Evolutionary conservation across 2,888 invertebrate species (phyloP).

Genomic region (Scaptomyza tumidula): DNA sequence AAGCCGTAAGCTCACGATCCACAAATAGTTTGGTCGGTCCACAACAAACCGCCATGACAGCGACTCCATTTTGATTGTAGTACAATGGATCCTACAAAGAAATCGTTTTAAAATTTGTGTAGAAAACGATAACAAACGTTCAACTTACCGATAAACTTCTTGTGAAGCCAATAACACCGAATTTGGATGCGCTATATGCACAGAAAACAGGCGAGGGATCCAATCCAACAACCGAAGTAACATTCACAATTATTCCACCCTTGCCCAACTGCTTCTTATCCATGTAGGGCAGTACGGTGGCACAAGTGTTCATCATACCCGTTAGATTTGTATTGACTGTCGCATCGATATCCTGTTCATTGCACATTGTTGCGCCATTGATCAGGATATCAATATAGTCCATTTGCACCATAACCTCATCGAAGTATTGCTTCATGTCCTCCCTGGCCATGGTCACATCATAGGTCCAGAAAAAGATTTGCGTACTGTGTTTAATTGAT

Average conservation of each 20-base stretch:
- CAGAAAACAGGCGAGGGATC: constrained; percentile 73
- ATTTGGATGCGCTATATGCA: constrained; percentile 83
- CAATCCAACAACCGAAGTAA: constrained; percentile 82
- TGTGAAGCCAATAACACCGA: constrained; percentile 83
- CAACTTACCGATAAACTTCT: constrained; percentile 77
- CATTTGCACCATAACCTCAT: constrained; percentile 75
- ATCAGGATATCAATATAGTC: constrained; percentile 78
- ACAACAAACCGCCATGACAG: constrained; percentile 80
- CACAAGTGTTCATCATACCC: constrained; percentile 76
- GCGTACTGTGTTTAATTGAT: constrained; percentile 58
- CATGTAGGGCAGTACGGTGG: constrained; percentile 83
- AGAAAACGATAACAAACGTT: no score
- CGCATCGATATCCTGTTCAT: constrained; percentile 69
- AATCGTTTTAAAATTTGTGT: neutral
- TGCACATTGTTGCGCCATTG: constrained; percentile 71
- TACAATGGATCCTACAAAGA: constrained; percentile 70
- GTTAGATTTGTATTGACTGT: constrained; percentile 73
- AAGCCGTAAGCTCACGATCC: constrained; percentile 57
- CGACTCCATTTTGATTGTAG: constrained; percentile 74
- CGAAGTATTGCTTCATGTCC: constrained; percentile 76
- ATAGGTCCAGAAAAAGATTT: constrained; percentile 74
- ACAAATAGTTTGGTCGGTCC: constrained; percentile 77
- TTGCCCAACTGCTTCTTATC: constrained; percentile 82
- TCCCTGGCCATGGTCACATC: constrained; percentile 73
- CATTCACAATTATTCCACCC: constrained; percentile 84